Evolutionary conservation across 2,888 invertebrate genomes (phyloP), one percentile per base, ranked within the genome.

Genomic region (Cheilosia pagana): DNA sequence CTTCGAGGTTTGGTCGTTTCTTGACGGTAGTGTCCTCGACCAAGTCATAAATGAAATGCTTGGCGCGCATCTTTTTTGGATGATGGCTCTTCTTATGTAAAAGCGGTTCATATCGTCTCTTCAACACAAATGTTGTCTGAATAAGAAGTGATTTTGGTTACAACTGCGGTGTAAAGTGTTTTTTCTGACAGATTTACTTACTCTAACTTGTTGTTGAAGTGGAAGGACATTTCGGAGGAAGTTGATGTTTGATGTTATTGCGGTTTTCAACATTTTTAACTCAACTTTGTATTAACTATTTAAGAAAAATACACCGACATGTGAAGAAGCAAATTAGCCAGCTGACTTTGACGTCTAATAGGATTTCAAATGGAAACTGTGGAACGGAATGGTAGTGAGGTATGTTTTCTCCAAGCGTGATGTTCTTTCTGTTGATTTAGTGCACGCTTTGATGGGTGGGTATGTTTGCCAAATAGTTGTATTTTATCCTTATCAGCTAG

Each of bases 71-170:
- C 81, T 92, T 93, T 71, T 92, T 92, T 0, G 93, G 93, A 48
- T 88, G 91, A 1, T 92, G 90, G 57, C 94, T 93, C 89, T 94
- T 94, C 89, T 94, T 95, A 88, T 94, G 92, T 35, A 96, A 91
- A 16, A 92, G 92, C 1, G 94, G 92, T 0, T 94, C 93, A 90
- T 90, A 92, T 90, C 91, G 93, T 82, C 97, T 93, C 92, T 94
- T 95, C 63, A 97, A 91, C 77, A 97, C 92, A 89, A 94, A 95
- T 19, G 96, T 96, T 75, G 95, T 96, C 97, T 97, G 91, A 14
- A 2, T n/a, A 19, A 45, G 50, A 3, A 19, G 39, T 28, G 0
- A 5, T 23, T 41, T 19, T 12, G 1, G 12, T 39, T 8, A 39
- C 10, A 50, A 3, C n/a, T 21, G 21, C 14, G 7, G n/a, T 39